Base-by-base conservation (phyloP, 2,888 invertebrate genomes). In the Leptura quadrifasciata region DNA sequence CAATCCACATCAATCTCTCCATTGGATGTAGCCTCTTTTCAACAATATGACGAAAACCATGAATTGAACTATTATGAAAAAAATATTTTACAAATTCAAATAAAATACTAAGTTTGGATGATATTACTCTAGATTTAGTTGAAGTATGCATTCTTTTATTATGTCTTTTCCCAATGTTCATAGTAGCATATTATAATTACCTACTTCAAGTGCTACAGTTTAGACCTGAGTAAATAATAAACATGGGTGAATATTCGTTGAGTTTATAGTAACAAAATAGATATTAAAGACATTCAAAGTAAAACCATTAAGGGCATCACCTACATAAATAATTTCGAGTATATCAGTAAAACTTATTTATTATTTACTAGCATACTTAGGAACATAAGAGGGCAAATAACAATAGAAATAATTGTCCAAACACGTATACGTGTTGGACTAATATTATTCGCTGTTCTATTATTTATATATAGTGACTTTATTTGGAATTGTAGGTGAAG, bases 1-100 rank as follows among this genome's bases (percentile, higher is more conserved):
- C 74, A 0, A 84, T 35, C 89, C 89, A 89, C 17, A 87, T 71
- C 0, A 87, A 35, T 61, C 80, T 80, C 78, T 88, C 88, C 0
- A 86, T 21, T 0, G 82, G 82, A 70, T 88, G 87, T 0, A 84
- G 79, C 9, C 82, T 82, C 17, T 68, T 74, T 39, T 81, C 83
- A 5, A 84, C 83, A 24, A 86, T 78, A 75, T 88, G 87, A 27
- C 81, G 81, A 21, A 87, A 84, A 1, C 88, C 88, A 67, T 88
- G 88, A 24, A 88, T 86, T 15, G 86, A 84, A 74, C 87, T 87
- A n/a, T 81, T 81, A n/a, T 83, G 82, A 39, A 88, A 81, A 71
- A 87, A 88, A 61, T 64, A 31, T 54, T 73, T 64, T 15, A 76
- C 71, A 60, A 80, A 80, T 63, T 77, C 75, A 35, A 6, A 20